phyloP scores from a whole-genome alignment of 2,113 vertebrate genomes.

The Catagonus wagneri region DNA sequence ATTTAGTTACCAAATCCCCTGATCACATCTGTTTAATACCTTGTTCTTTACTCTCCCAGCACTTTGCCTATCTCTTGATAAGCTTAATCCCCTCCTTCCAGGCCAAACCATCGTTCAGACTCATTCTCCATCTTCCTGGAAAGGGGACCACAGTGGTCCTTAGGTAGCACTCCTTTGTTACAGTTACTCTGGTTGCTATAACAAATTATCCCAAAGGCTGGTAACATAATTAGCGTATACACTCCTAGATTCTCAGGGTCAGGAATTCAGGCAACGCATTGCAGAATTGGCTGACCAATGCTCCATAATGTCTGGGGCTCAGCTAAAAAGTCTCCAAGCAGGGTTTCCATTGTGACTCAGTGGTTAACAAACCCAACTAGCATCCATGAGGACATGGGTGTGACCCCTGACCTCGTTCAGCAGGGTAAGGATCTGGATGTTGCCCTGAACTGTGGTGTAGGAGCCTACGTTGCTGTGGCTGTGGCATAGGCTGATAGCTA shows the following conservation, averaged over 20 bases:
- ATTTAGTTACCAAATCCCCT: background rate
- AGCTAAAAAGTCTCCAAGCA: background rate
- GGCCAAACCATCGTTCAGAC: background rate
- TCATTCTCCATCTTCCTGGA: background rate
- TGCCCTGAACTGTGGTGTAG: too few relatives aligned
- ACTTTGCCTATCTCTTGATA: background rate
- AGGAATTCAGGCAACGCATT: background rate
- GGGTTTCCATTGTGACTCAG: too few relatives aligned
- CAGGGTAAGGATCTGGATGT: too few relatives aligned
- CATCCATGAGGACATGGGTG: too few relatives aligned
- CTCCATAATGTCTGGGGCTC: background rate
- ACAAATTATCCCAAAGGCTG: background rate
- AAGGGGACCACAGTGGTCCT: background rate
- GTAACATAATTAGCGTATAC: background rate
- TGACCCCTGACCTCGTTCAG: too few relatives aligned
- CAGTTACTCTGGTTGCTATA: conserved; percentile 1
- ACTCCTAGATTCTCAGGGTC: background rate
- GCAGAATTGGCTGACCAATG: background rate
- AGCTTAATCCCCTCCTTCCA: background rate
- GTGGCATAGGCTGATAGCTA: too few relatives aligned
- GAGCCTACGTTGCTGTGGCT: too few relatives aligned
- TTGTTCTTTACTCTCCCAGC: background rate
- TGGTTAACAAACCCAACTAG: too few relatives aligned
- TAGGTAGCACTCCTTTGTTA: background rate
- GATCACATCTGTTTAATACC: background rate